phyloP scores from a whole-genome alignment of 2,113 vertebrate genomes.

The Chauna torquata region DNA sequence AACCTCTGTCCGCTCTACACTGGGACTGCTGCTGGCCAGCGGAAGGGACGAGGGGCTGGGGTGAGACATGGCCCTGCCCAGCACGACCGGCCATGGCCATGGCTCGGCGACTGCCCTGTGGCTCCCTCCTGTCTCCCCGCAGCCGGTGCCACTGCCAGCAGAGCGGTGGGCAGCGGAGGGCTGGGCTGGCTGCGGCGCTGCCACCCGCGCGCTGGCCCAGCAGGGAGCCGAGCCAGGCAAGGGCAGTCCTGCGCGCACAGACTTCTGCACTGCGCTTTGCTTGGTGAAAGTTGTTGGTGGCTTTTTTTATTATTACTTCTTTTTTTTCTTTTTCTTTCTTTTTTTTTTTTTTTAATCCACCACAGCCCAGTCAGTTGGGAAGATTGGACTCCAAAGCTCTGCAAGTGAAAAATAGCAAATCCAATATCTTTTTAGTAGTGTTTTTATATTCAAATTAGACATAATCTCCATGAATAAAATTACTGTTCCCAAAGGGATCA shows the following conservation, averaged over 20 bases:
- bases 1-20: not conserved
- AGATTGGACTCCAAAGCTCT: not conserved
- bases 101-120: too few species aligned
- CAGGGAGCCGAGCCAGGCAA: too few species aligned
- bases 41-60: not conserved
- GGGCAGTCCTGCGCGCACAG: too few species aligned
- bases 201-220: too few species aligned
- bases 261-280: too few species aligned
- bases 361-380: not conserved
- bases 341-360: not conserved
- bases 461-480: conserved; percentile 74
- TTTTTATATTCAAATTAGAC: conserved; percentile 75
- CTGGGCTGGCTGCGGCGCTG: too few species aligned
- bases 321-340: not conserved
- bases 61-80: too few species aligned
- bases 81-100: too few species aligned
- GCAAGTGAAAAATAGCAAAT: conserved; percentile 63
- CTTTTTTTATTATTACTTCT: too few species aligned
- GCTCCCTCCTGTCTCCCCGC: too few species aligned
- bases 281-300: not conserved
- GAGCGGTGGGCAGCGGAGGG: too few species aligned
- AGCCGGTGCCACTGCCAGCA: too few species aligned
- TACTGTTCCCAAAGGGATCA: conserved; percentile 72
- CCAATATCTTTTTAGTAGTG: conserved; percentile 58
- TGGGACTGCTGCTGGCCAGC: not conserved